A percentile compares a stretch with the other conserved stretches of the same genome.
Conservation (phyloP, 2,888 invertebrate species). For the Chaetogeoica ovagalla region DNA sequence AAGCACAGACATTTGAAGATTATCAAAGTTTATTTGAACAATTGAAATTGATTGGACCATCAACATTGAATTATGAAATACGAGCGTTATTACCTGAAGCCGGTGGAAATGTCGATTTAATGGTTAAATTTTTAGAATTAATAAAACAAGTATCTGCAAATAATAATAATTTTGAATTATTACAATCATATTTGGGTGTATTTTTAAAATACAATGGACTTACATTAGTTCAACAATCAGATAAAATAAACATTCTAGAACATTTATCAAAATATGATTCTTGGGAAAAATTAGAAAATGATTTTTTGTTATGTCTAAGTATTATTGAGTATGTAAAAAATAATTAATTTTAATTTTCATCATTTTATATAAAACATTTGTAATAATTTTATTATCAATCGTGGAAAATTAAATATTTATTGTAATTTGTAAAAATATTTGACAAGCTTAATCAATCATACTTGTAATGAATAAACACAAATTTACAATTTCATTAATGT, state of each 20-base stretch:
- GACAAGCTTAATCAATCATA: neutral
- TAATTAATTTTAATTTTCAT: constrained; percentile 12
- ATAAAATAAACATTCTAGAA: constrained; percentile 64
- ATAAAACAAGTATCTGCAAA: constrained; percentile 72
- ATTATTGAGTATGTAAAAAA: constrained; percentile 75
- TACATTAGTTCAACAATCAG: constrained; percentile 64
- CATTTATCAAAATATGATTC: constrained; percentile 65
- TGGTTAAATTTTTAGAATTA: constrained; percentile 78
- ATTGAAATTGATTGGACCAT: constrained; percentile 75
- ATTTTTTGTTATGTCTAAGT: constrained; percentile 74
- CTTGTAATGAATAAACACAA: too few species aligned
- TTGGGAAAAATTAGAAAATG: constrained; percentile 72
- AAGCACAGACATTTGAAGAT: constrained; percentile 62
- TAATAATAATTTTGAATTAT: constrained; percentile 84
- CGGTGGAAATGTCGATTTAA: constrained; percentile 71
- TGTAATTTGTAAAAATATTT: neutral
- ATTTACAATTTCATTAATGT: too few species aligned
- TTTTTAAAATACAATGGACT: constrained; percentile 81
- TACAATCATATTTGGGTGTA: constrained; percentile 84
- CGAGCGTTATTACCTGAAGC: constrained; percentile 74
- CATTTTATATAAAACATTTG: neutral
- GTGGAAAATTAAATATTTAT: neutral
- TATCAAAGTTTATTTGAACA: constrained; percentile 67
- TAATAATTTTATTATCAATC: neutral
- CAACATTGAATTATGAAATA: constrained; percentile 85